These are phyloP conservation scores for Meghimatium bilineatum DNA, from an alignment of 2,888 invertebrate species.

Conservation along the genomic window DNA sequence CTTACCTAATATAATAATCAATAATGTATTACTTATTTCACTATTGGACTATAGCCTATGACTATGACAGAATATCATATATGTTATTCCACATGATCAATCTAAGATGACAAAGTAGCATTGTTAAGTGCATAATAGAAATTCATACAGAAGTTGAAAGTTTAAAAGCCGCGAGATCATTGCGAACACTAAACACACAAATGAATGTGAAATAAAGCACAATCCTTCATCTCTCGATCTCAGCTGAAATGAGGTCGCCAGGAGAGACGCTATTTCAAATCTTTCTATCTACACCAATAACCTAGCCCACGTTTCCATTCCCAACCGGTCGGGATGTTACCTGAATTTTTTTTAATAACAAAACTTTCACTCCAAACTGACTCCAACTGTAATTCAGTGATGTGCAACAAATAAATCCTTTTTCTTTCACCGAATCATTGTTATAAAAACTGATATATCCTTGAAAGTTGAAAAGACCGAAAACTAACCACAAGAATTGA, in stretches of 20 bases:
- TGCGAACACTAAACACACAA: neutral
- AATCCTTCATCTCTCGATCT: neutral
- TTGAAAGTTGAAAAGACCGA: neutral
- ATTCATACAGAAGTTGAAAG: neutral
- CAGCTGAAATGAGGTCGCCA: slow-evolving; percentile 3
- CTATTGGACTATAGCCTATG: too few relatives aligned
- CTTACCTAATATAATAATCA: too few relatives aligned
- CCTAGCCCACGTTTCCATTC: neutral
- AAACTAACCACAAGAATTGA: neutral
- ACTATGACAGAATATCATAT: too few relatives aligned
- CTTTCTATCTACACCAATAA: neutral
- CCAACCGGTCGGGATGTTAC: neutral
- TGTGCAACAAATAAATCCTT: neutral
- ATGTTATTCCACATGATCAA: too few relatives aligned
- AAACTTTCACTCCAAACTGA: neutral
- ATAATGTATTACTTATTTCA: too few relatives aligned
- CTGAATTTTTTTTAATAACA: neutral
- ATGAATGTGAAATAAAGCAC: neutral
- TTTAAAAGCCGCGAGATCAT: neutral
- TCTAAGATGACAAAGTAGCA: too few relatives aligned
- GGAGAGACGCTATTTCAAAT: slow-evolving; percentile 27
- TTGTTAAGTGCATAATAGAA: neutral
- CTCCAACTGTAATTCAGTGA: neutral
- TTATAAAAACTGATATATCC: neutral
- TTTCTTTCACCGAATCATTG: neutral